Evolutionary conservation across 2,113 vertebrate genomes (phyloP), one percentile per base, ranked within the genome.

Genomic region (Chascanopsetta lugubris): DNA sequence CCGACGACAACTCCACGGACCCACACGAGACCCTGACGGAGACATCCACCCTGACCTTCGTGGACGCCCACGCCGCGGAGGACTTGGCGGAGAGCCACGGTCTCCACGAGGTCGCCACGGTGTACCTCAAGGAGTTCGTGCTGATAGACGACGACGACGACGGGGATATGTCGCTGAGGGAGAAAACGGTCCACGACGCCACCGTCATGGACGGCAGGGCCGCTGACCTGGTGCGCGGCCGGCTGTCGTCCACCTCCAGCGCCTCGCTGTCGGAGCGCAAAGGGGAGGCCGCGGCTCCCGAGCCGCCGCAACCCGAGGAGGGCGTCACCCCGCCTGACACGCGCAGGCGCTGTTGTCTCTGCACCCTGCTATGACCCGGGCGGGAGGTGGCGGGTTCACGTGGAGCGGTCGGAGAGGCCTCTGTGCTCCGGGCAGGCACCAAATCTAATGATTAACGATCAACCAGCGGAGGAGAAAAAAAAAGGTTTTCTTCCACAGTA

Each of bases 81-180:
- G 94, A 94, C 0, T 94, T 94, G 20, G 92, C 93, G 56, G 95
- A 96, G 77, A 93, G 87, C 0, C 93, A 93, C 86, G 96, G 94
- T 80, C 91, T 95, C 38, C 87, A 94, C 4, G 93, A 94, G 3
- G 36, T 69, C 29, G 73, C 9, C 15, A 61, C 47, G 2, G 92
- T 94, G 65, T 94, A 94, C 80, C 92, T 98, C 71, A 96, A 95
- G 85, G 95, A 95, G 11, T 95, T 97, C 77, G 90, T 97, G 72
- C 93, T 98, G 71, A 94, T 98, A 21, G 97, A 98, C 0, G 96
- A 98, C 0, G 96, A 98, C 79, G 97, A 97, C 0, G 95, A 97
- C 0, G 88, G 87, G 0, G 96, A 98, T 79, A 97, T 96, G 92
- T 98, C 96, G 0, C 47, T 98, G 22, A 83, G 96, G 49, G 96